Evolutionary conservation across 2,797 vertebrate species (phyloP).

Genomic region (Neomorphus geoffroyi): DNA sequence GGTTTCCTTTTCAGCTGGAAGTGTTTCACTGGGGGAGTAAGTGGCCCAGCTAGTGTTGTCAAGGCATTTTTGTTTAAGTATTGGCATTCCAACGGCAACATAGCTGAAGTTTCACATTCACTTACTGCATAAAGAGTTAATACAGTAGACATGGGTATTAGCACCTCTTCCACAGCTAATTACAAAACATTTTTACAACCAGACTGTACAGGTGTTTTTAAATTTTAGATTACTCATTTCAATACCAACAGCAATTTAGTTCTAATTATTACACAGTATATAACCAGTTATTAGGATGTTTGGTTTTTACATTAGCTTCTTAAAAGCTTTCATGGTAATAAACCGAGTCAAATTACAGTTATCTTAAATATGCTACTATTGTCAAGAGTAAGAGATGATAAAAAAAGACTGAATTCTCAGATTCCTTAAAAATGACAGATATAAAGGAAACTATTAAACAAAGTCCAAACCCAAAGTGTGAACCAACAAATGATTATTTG

Average conservation of each 20-base stretch:
- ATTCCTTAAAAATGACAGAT: neutral
- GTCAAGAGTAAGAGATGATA: neutral
- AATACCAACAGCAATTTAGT: neutral
- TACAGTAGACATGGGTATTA: constrained; percentile 22
- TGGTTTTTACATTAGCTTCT: neutral
- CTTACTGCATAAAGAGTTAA: constrained; percentile 80
- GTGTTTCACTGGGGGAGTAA: constrained; percentile 96
- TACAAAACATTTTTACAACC: constrained; percentile 4
- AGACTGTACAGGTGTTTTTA: neutral
- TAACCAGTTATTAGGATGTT: neutral
- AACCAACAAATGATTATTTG: neutral
- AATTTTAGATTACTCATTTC: neutral
- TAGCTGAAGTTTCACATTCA: constrained; percentile 94
- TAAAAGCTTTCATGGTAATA: neutral
- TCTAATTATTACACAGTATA: neutral
- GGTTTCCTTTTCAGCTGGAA: constrained; percentile 98
- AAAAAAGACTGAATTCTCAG: neutral
- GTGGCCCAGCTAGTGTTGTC: constrained; percentile 93
- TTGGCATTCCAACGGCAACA: constrained; percentile 97
- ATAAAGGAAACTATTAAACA: neutral
- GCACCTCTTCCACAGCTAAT: neutral
- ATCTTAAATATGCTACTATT: neutral
- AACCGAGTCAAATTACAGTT: neutral
- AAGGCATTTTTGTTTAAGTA: constrained; percentile 97
- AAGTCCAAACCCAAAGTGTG: neutral